Base-by-base conservation (phyloP, 2,113 vertebrate species). In the Entelurus aequoreus region DNA sequence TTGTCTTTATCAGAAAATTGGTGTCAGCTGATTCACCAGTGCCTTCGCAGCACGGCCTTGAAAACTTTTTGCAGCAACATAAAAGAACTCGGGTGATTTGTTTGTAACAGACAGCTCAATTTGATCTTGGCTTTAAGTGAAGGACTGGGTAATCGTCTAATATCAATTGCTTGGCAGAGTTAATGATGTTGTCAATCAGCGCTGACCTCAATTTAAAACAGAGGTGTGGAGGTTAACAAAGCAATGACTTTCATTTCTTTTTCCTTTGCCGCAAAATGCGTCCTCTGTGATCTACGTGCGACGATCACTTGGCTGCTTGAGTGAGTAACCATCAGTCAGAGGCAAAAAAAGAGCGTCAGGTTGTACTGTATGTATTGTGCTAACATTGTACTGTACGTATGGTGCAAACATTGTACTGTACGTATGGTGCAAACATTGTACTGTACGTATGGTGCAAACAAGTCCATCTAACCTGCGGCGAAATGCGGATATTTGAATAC, bases 151-250 rank as follows among this genome's bases (percentile, higher is more conserved):
- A 63, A 81, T 80, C 44, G 16, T 71, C 50, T 54, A 59, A 76
- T 66, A 80, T 83, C 66, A 84, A 74, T 65, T 74, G 71, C 67
- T 70, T 71, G 60, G 76, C 12, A 16, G 63, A 74, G 77, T 77
- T 83, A 83, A 84, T 84, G 71, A 80, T 75, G 80, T 35, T 86
- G 80, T 83, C 76, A 83, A 78, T 83, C 83, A 83, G 16, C 10
- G 59, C 67, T 79, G 79, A 63, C 83, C 81, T 79, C 79, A 72
- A 81, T 85, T 79, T 80, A 77, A 77, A 79, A 61, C 1, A 4
- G 72, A 77, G 66, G 70, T 78, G 63, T 80, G 74, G 60, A 74
- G 79, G 76, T 77, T 63, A 70, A 50, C 52, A 60, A 66, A 73
- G 63, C 8, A 10, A 51, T 60, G 64, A 68, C 74, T 72, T 84